Conservation (phyloP, 2,888 invertebrate genomes). For the Aphidius colemani region DNA sequence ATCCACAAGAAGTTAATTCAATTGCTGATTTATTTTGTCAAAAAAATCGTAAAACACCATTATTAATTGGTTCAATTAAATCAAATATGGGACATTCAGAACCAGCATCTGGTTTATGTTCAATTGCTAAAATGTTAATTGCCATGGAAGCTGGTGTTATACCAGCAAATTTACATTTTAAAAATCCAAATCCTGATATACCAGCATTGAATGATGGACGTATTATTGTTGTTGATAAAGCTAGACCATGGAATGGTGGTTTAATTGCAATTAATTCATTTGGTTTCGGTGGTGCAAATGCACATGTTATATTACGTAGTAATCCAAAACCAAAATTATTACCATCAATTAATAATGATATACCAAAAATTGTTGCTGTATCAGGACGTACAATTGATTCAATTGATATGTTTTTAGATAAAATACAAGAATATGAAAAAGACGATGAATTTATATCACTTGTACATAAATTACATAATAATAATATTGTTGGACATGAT, state of each 20-base stretch:
- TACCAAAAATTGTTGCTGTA: conserved; percentile 74
- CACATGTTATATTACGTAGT: conserved; percentile 85
- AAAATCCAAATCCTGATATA: conserved; percentile 85
- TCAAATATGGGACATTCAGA: conserved; percentile 99
- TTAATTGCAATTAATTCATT: conserved; percentile 93
- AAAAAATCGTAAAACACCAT: conserved; percentile 74
- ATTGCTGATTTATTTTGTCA: conserved; percentile 88
- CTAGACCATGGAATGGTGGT: conserved; percentile 88
- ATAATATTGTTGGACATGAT: conserved; percentile 75
- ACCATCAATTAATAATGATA: conserved; percentile 44
- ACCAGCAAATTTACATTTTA: conserved; percentile 90
- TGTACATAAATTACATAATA: conserved; percentile 74
- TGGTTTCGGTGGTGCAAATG: conserved; percentile 97
- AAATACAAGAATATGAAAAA: conserved; percentile 65
- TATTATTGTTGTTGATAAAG: conserved; percentile 85
- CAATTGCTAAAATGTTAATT: conserved; percentile 87
- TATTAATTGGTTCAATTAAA: conserved; percentile 94
- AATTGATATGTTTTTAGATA: conserved; percentile 69
- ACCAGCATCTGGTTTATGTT: conserved; percentile 88
- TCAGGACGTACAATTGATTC: conserved; percentile 87
- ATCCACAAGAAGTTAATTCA: conserved; percentile 96
- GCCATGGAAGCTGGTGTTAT: conserved; percentile 91
- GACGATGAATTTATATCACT: conserved; percentile 78
- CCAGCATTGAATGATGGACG: conserved; percentile 88
- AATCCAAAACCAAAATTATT: conserved; percentile 72